Evolutionary conservation across 2,797 vertebrate genomes (phyloP).

Genomic region (Gouania willdenowi): DNA sequence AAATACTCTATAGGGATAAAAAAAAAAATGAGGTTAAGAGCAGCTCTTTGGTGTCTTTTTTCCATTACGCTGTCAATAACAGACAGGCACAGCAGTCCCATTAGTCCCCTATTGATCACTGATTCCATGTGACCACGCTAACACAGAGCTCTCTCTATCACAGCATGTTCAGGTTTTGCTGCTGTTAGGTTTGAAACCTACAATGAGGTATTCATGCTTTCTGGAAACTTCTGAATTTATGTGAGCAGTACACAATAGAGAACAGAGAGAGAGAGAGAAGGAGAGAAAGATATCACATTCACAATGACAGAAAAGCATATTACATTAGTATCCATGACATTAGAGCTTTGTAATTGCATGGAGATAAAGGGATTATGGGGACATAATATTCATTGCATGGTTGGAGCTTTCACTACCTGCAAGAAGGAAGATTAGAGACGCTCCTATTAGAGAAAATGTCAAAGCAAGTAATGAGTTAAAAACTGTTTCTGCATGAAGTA

Average conservation of each 20-base stretch:
- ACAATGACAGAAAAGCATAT: too few relatives aligned
- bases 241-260: conserved; percentile 7
- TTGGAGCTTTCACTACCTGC: conserved; percentile 15
- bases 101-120: conserved; percentile 47
- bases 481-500: background rate
- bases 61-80: conserved; percentile 52
- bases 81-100: conserved; percentile 31
- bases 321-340: conserved; percentile 37
- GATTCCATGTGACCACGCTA: conserved; percentile 29
- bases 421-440: conserved; percentile 33
- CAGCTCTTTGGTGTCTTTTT: conserved; percentile 36
- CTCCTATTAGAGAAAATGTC: conserved; percentile 11
- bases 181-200: conserved; percentile 18
- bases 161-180: conserved; percentile 9
- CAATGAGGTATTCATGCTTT: too few relatives aligned
- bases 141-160: conserved; percentile 45
- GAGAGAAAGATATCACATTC: too few relatives aligned
- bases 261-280: conserved; percentile 1
- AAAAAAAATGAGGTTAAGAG: conserved; percentile 49
- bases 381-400: conserved; percentile 18
- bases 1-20: conserved; percentile 38
- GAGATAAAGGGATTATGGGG: conserved; percentile 3
- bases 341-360: conserved; percentile 27
- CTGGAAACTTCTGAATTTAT: conserved; percentile 13
- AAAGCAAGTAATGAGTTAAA: conserved; percentile 17